phyloP scores from a whole-genome alignment of 2,888 invertebrate species.

The Pimpla rufipes region DNA sequence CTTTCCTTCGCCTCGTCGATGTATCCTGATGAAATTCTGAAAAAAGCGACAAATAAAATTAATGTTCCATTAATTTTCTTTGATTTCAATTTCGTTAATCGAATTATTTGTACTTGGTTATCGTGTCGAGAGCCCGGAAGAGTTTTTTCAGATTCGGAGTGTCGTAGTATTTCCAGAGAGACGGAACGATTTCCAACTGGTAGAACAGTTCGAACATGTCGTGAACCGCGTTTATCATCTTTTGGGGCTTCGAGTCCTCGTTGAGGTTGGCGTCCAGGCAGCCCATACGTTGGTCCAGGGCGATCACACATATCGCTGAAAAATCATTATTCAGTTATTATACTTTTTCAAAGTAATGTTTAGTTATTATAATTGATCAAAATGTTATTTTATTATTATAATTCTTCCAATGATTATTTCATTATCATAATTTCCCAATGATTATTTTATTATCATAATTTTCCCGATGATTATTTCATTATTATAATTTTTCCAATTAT shows the following conservation, averaged over 20 bases:
- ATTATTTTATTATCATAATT: neutral
- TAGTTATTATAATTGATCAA: neutral
- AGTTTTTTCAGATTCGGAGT: slow-evolving; percentile 91
- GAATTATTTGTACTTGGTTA: slow-evolving; percentile 88
- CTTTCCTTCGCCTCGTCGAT: slow-evolving; percentile 82
- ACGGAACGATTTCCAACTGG: slow-evolving; percentile 91
- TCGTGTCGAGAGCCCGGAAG: slow-evolving; percentile 90
- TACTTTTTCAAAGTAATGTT: slow-evolving; percentile 1
- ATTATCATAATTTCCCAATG: neutral
- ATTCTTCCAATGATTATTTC: too few species aligned
- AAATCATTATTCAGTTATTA: neutral
- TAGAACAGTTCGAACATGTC: slow-evolving; percentile 92
- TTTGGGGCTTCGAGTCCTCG: slow-evolving; percentile 89
- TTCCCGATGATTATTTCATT: neutral
- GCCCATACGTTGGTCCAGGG: slow-evolving; percentile 92
- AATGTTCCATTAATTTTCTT: neutral
- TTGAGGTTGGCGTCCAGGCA: slow-evolving; percentile 88
- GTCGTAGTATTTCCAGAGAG: slow-evolving; percentile 91
- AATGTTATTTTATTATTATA: neutral
- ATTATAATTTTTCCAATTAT: too few species aligned
- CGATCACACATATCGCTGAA: slow-evolving; percentile 92
- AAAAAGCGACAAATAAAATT: slow-evolving; percentile 48
- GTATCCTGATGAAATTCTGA: slow-evolving; percentile 80
- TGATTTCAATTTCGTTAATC: slow-evolving; percentile 5
- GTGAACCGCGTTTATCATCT: slow-evolving; percentile 92